Evolutionary conservation across 1,140 invertebrate genomes (phyloP), one percentile per base, ranked within the genome.

Genomic region (Drosophila rhopaloa): DNA sequence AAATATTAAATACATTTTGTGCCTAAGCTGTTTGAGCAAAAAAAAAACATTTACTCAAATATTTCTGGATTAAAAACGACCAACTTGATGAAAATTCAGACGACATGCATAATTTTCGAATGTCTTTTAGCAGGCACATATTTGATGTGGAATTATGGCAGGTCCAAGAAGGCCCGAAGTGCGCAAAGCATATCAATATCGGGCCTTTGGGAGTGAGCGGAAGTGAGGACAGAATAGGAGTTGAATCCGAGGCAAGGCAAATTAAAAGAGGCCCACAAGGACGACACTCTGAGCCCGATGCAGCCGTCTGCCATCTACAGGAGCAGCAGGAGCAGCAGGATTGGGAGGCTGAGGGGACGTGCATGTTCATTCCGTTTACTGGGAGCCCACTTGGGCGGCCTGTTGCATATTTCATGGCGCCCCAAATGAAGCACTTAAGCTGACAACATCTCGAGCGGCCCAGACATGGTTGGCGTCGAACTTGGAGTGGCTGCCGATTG

Each of bases 361-460:
- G 63, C 65, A 70, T 62, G 57, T 53, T 53, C 57, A 54, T 61
- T 56, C 56, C 50, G 62, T 40, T 60, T 24, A 41, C 47, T 37
- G 11, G 55, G 7, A 55, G 55, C 55, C 55, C 72, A 55, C 62
- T 76, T 77, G 61, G 63, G 48, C 68, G 50, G 55, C 47, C 68
- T 85, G 78, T 79, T 85, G 83, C 82, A 86, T 81, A 85, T 85
- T 81, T 85, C 70, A 86, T 84, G 63, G 73, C 73, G 63, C 59
- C 73, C 63, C 77, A 85, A 84, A 85, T 86, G 78, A 75, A 46
- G 46, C 74, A 84, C 81, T 83, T 79, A 67, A 83, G 76, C 55
- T 71, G 82, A 81, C 66, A 85, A 79, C 81, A 79, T 67, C 76
- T 78, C 47, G 38, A 38, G 41, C 55, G 27, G 53, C 35, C 47